Evolutionary conservation across 2,113 vertebrate genomes (phyloP).

Genomic region (Pelecanus crispus): DNA sequence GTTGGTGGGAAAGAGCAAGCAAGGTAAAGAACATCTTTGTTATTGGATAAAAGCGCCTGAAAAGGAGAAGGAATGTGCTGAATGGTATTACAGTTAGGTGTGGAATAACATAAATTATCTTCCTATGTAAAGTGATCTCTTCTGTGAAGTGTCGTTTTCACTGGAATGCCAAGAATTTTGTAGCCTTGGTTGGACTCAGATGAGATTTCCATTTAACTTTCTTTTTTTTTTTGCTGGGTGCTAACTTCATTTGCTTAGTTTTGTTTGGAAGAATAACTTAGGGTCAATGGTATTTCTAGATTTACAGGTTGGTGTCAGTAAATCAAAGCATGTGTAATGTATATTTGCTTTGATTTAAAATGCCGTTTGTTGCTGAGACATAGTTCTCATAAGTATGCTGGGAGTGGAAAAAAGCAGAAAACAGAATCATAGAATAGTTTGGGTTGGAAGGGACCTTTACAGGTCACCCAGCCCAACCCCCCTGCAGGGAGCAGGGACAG

Average conservation of each 20-base stretch:
- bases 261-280: background rate
- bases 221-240: background rate
- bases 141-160: background rate
- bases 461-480: no score
- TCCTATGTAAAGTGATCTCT: background rate
- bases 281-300: background rate
- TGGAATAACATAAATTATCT: background rate
- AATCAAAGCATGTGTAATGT: background rate
- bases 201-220: background rate
- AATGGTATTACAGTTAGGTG: background rate
- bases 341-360: background rate
- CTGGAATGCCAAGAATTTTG: background rate
- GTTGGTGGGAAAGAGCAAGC: background rate
- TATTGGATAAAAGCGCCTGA: background rate
- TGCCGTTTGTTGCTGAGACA: background rate
- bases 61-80: background rate
- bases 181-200: background rate
- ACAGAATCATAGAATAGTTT: no score
- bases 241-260: background rate
- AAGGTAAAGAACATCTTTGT: background rate
- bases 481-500: no score
- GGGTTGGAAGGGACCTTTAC: no score
- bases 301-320: background rate
- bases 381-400: background rate
- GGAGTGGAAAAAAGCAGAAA: background rate